Conservation (phyloP, 2,113 vertebrate species). For the Pollachius pollachius region DNA sequence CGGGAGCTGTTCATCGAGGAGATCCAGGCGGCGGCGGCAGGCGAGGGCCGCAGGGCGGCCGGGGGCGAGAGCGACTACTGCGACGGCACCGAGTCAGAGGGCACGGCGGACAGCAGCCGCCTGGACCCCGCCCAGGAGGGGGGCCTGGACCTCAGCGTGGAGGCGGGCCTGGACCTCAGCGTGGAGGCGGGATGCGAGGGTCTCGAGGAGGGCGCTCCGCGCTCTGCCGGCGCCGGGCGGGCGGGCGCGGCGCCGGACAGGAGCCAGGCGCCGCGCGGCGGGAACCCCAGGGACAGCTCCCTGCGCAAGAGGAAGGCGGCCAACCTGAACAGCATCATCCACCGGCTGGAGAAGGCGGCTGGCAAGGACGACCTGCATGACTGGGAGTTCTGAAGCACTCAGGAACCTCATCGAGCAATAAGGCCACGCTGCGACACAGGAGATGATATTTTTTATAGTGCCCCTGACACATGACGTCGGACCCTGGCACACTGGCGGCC, state of each 20-base stretch:
- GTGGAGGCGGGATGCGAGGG: slow-evolving; percentile 44
- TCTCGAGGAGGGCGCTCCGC: no score
- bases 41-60: slow-evolving; percentile 73
- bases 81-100: slow-evolving; percentile 82
- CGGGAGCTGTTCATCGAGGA: slow-evolving; percentile 89
- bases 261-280: slow-evolving; percentile 28
- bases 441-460: not conserved
- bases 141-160: slow-evolving; percentile 69
- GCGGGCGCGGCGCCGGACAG: slow-evolving; percentile 69
- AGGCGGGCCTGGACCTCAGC: slow-evolving; percentile 66
- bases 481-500: not conserved
- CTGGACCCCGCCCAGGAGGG: slow-evolving; percentile 68
- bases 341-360: slow-evolving; percentile 88
- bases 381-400: slow-evolving; percentile 84
- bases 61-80: slow-evolving; percentile 86
- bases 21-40: slow-evolving; percentile 83
- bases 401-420: not conserved
- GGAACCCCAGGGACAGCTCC: slow-evolving; percentile 82
- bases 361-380: slow-evolving; percentile 87
- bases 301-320: slow-evolving; percentile 88
- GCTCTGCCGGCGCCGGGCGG: slow-evolving; percentile 79
- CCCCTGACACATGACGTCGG: not conserved
- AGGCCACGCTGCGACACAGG: not conserved
- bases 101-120: slow-evolving; percentile 63
- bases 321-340: slow-evolving; percentile 93